Evolutionary conservation across 1,140 invertebrate species (phyloP).

Genomic region (Pinna nobilis): DNA sequence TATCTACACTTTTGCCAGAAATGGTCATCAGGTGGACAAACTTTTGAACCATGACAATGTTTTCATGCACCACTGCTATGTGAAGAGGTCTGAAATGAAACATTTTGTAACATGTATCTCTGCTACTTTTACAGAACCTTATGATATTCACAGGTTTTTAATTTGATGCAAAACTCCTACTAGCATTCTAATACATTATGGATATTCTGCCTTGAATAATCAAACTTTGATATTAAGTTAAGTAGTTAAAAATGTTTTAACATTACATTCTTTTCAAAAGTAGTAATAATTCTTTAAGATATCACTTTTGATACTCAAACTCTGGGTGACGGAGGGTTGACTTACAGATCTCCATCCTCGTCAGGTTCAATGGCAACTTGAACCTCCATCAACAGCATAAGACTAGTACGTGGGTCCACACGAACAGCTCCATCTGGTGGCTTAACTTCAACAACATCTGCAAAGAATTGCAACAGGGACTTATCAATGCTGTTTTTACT

Average conservation of each 20-base stretch:
- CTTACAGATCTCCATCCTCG: slow-evolving; percentile 50
- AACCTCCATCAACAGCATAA: slow-evolving; percentile 37
- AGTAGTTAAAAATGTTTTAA: background rate
- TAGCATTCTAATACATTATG: background rate
- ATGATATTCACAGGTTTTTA: background rate
- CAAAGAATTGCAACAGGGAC: background rate
- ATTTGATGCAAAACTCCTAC: background rate
- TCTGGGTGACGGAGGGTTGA: background rate
- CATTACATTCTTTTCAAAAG: background rate
- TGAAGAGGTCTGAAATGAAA: slow-evolving; percentile 61
- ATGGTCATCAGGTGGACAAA: slow-evolving; percentile 62
- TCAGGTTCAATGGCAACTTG: slow-evolving; percentile 44
- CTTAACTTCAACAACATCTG: background rate
- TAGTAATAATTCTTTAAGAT: background rate
- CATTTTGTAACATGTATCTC: background rate
- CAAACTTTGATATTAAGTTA: background rate
- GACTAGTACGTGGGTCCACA: slow-evolving; percentile 37
- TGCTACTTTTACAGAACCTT: background rate
- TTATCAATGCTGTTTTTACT: too few species aligned
- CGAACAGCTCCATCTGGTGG: background rate
- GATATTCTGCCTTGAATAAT: background rate
- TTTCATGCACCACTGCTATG: slow-evolving; percentile 66
- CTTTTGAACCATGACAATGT: slow-evolving; percentile 61
- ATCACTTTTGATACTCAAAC: background rate
- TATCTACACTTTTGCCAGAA: slow-evolving; percentile 59